These are phyloP conservation scores for Palloptera scutellata DNA, from an alignment of 2,888 invertebrate genomes.

Conservation along the genomic window DNA sequence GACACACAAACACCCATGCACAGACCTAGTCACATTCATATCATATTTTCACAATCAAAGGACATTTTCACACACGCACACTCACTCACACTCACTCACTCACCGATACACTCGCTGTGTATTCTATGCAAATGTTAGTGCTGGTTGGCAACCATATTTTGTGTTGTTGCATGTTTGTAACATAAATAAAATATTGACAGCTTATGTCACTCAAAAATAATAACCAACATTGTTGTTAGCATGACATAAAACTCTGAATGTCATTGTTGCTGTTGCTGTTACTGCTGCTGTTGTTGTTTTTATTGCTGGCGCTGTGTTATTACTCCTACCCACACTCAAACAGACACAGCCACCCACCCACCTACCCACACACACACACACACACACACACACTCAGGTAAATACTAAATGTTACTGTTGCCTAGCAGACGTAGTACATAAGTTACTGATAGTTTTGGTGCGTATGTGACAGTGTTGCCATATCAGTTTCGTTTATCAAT, in stretches of 20 bases:
- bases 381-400: no score
- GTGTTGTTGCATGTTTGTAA: conserved; percentile 25
- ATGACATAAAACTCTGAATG: conserved; percentile 29
- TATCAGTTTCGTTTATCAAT: no score
- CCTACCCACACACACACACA: no score
- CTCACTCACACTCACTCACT: not conserved
- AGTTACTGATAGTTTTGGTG: no score
- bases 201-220: conserved; percentile 45
- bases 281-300: not conserved
- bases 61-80: not conserved
- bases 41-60: not conserved
- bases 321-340: no score
- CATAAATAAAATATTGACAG: conserved; percentile 45
- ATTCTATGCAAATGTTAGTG: not conserved
- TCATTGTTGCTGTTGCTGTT: not conserved
- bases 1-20: not conserved
- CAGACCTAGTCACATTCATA: not conserved
- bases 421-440: no score
- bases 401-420: no score
- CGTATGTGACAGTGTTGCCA: no score
- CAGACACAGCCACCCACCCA: no score
- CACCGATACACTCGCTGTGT: not conserved
- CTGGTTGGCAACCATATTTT: not conserved
- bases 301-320: no score
- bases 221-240: conserved; percentile 38